Conservation (phyloP, 2,888 invertebrate species). For the Silvanus unidentatus region DNA sequence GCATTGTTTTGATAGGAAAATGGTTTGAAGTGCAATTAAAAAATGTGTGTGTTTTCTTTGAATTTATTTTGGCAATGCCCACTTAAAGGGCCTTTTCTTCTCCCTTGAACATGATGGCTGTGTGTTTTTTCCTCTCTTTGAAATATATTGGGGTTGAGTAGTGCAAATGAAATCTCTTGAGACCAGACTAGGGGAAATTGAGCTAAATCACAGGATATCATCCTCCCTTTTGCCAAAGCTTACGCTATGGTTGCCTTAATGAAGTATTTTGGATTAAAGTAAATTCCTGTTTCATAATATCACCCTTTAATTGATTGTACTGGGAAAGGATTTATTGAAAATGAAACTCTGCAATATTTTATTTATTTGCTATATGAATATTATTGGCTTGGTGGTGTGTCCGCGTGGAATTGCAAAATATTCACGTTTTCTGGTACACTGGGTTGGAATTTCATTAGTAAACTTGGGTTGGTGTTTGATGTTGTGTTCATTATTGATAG, state of each 20-base stretch:
- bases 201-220: not conserved
- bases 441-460: too few species aligned
- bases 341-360: constrained; percentile 1
- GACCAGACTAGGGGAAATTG: not conserved
- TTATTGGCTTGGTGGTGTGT: too few species aligned
- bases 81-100: too few species aligned
- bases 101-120: not conserved
- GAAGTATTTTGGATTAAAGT: constrained; percentile 2
- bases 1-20: too few species aligned
- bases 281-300: not conserved
- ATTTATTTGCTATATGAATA: not conserved
- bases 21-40: too few species aligned
- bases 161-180: constrained; percentile 2
- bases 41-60: too few species aligned
- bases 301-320: constrained; percentile 2
- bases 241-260: constrained; percentile 1
- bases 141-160: constrained; percentile 1
- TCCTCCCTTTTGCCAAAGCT: not conserved
- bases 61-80: too few species aligned
- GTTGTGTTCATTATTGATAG: not conserved
- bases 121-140: not conserved
- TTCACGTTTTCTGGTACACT: too few species aligned
- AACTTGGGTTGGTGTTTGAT: too few species aligned
- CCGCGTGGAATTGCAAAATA: too few species aligned
- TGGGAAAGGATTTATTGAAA: not conserved